phyloP scores from a whole-genome alignment of 2,888 invertebrate genomes.

The Molorchus minor region DNA sequence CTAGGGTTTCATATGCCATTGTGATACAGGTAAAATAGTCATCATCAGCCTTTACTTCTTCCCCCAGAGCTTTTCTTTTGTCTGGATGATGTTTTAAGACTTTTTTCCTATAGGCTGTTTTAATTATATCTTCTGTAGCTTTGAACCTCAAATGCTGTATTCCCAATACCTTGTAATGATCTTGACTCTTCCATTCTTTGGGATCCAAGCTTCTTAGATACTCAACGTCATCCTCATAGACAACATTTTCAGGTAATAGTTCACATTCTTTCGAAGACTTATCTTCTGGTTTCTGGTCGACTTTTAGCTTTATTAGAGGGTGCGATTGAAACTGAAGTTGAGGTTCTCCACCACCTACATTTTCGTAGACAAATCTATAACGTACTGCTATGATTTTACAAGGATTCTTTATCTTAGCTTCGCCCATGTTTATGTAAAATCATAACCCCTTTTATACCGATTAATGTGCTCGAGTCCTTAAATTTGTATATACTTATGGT shows the following conservation, averaged over 20 bases:
- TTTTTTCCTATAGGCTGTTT: slow-evolving; percentile 89
- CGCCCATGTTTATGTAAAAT: slow-evolving; percentile 52
- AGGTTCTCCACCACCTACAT: slow-evolving; percentile 50
- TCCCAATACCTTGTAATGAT: slow-evolving; percentile 96
- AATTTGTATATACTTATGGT: not conserved
- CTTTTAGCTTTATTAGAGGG: slow-evolving; percentile 54
- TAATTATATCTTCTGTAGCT: slow-evolving; percentile 93
- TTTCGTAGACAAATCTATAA: slow-evolving; percentile 57
- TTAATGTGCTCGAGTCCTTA: not conserved
- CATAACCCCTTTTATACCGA: slow-evolving; percentile 38
- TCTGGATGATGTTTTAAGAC: slow-evolving; percentile 98
- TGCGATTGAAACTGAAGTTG: slow-evolving; percentile 56
- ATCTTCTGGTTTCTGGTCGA: slow-evolving; percentile 43
- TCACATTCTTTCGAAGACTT: slow-evolving; percentile 57
- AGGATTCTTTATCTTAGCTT: slow-evolving; percentile 51
- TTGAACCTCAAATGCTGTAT: slow-evolving; percentile 82
- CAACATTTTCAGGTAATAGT: slow-evolving; percentile 56
- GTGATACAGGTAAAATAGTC: slow-evolving; percentile 99
- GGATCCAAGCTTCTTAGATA: slow-evolving; percentile 91
- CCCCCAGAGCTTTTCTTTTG: slow-evolving; percentile 91
- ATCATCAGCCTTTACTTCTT: slow-evolving; percentile 87
- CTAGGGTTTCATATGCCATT: slow-evolving; percentile 92
- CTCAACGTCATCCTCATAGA: slow-evolving; percentile 78
- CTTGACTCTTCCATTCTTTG: slow-evolving; percentile 97
- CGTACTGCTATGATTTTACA: slow-evolving; percentile 58